Conservation (phyloP, 2,797 vertebrate species). For the Picus viridis region DNA sequence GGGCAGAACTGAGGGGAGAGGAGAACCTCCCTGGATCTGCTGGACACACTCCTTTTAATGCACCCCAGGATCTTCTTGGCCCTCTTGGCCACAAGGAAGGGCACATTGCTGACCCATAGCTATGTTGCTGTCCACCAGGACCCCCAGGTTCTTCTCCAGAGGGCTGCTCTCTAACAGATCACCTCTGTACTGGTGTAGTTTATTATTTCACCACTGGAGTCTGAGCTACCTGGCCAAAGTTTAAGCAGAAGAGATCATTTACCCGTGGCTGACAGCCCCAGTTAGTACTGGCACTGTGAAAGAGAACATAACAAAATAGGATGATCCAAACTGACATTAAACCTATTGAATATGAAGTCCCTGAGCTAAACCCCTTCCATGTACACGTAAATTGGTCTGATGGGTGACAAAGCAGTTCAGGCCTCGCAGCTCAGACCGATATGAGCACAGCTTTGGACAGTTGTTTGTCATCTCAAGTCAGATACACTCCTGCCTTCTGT, state of each 20-base stretch:
- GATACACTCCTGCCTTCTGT: background rate
- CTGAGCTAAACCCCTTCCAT: background rate
- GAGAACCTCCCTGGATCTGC: no score
- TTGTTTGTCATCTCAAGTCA: background rate
- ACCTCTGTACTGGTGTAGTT: no score
- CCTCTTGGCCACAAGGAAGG: no score
- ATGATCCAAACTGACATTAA: background rate
- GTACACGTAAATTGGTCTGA: conserved; percentile 2
- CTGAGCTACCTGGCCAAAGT: background rate
- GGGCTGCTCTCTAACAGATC: no score
- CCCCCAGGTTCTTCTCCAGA: no score
- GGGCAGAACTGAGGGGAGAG: no score
- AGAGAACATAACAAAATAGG: background rate
- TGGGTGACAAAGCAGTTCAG: conserved; percentile 9
- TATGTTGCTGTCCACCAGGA: no score
- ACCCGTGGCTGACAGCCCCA: background rate
- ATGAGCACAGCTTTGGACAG: background rate
- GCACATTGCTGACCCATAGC: no score
- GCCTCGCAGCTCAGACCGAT: background rate
- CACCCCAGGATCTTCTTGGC: no score
- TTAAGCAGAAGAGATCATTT: background rate
- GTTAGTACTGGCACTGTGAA: background rate
- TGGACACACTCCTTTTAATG: no score
- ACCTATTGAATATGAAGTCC: background rate
- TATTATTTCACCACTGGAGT: background rate